Evolutionary conservation across 2,888 invertebrate genomes (phyloP), one percentile per base, ranked within the genome.

Genomic region (Calameuta filiformis): DNA sequence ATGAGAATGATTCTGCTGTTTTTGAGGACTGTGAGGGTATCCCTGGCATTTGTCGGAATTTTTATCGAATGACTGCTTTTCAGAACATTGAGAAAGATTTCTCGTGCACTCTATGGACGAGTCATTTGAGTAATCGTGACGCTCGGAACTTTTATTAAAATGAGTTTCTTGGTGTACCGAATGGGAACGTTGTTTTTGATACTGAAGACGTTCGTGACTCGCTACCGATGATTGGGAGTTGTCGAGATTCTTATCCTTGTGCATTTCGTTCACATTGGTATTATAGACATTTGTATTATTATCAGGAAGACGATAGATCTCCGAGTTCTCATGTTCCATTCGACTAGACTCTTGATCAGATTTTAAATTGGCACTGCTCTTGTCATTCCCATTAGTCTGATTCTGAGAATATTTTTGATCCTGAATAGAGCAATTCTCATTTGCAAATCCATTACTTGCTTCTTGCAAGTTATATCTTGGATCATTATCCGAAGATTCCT

Each of bases 21-120:
- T 88, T 56, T 86, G 84, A 2, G 88, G 84, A 78, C 84, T 85
- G 37, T 86, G 84, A 12, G 83, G 84, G 33, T 85, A 88, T 69
- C 80, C 85, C 75, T 85, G 88, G 82, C 87, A 81, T 80, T 81
- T 81, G 73, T 86, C 83, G 40, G 83, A 23, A 78, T 76, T 76
- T 75, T 77, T 78, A 73, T 76, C 79, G 76, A 2, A 35, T 23
- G 30, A 73, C 91, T 81, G 56, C 88, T 81, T 85, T 85, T 56
- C 83, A 74, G 76, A 71, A 85, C 80, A 33, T 81, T 78, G 31
- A 81, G 73, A 89, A 86, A 81, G 33, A 33, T 33, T 33, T 31
- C 69, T 15, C 40, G 23, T 40, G 30, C 30, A 11, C 15, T 30
- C 30, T 69, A 31, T 33, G 30, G 31, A 84, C 1, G 81, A 33